phyloP scores from a whole-genome alignment of 2,113 vertebrate genomes.

The Hyaena hyaena region DNA sequence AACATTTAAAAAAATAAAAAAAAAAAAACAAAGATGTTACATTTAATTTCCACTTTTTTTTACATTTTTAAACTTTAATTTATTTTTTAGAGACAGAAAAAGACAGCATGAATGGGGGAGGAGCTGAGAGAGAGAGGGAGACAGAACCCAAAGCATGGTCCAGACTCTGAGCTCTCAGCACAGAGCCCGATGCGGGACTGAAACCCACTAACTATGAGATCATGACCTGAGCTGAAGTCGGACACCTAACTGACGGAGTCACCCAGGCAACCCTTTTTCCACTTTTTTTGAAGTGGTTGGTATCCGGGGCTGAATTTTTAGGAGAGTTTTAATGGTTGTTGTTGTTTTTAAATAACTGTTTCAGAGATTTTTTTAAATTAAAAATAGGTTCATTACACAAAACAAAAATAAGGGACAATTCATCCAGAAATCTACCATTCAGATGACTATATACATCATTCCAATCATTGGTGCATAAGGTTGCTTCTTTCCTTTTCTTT shows the following conservation, averaged over 20 bases:
- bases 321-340: neutral
- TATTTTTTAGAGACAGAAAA: too few species aligned
- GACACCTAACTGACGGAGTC: too few species aligned
- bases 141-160: too few species aligned
- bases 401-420: neutral
- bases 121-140: too few species aligned
- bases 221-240: too few species aligned
- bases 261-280: too few species aligned
- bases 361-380: conserved; percentile 45
- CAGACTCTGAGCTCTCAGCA: too few species aligned
- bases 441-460: neutral
- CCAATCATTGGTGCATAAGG: neutral
- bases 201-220: too few species aligned
- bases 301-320: neutral
- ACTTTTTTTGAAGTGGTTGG: conserved; percentile 43
- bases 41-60: neutral
- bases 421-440: neutral
- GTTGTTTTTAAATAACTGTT: neutral
- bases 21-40: neutral
- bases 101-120: too few species aligned
- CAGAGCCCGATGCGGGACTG: too few species aligned
- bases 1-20: too few species aligned
- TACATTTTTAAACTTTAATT: too few species aligned
- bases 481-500: neutral
- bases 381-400: conserved; percentile 34